phyloP scores from a whole-genome alignment of 1,140 invertebrate genomes.

The Conus betulinus region DNA sequence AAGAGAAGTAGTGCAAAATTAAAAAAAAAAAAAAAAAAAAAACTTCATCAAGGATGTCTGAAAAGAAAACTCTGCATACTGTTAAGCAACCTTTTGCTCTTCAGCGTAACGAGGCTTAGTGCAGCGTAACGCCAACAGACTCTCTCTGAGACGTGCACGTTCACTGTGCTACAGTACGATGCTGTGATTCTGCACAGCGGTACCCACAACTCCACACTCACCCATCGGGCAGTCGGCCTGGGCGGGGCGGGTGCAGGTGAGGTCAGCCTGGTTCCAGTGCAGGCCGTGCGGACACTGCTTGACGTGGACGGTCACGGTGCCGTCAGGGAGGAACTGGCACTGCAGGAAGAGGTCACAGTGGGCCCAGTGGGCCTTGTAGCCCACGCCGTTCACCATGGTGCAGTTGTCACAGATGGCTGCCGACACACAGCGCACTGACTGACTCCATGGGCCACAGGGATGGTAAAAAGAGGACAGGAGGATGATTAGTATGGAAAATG shows the following conservation, averaged over 20 bases:
- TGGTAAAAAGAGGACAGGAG: too few species aligned
- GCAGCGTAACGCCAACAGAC: too few species aligned
- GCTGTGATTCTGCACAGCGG: too few species aligned
- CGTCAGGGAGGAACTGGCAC: conserved; percentile 43
- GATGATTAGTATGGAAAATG: too few species aligned
- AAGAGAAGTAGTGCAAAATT: too few species aligned
- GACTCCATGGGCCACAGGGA: neutral
- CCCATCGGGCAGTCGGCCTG: conserved; percentile 45
- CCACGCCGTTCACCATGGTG: conserved; percentile 54
- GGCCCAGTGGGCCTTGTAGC: conserved; percentile 54
- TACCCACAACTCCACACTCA: neutral
- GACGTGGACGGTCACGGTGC: conserved; percentile 34
- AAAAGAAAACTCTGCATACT: too few species aligned
- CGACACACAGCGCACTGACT: conserved; percentile 2
- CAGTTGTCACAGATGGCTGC: conserved; percentile 53
- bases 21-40: too few species aligned
- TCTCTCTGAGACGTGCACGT: too few species aligned
- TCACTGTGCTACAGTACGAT: too few species aligned
- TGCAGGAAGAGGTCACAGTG: conserved; percentile 55
- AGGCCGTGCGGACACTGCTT: conserved; percentile 50
- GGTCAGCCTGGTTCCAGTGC: conserved; percentile 52
- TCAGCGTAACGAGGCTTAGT: too few species aligned
- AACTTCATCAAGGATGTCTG: too few species aligned
- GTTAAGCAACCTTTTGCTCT: too few species aligned
- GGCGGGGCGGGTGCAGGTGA: conserved; percentile 45